Evolutionary conservation across 2,888 invertebrate genomes (phyloP), one percentile per base, ranked within the genome.

Genomic region (Exephanes ischioxanthus): DNA sequence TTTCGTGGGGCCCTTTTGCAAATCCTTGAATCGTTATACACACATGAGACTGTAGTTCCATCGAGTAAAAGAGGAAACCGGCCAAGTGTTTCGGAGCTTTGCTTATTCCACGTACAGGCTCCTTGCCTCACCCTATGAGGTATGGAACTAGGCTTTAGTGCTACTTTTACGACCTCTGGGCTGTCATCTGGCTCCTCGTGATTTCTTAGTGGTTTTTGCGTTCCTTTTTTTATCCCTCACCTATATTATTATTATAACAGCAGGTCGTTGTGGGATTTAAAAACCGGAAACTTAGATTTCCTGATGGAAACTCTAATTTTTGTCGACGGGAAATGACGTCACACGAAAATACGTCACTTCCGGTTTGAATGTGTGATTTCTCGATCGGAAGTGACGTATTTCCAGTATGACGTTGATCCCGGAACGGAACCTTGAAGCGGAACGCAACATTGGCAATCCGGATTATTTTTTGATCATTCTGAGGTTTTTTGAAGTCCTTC

Each of bases 71-170:
- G 63, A 11, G 16, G 19, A 16, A 75, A 68, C 58, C 45, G 33
- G 68, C 9, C 45, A 68, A 81, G 75, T 58, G 67, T 37, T 68
- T 48, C 73, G n/a, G 37, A 48, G 63, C 80, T 80, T 72, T 22
- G 55, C 72, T 73, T 73, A n/a, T 67, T 73, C 66, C 67, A 71
- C 41, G 55, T 51, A 53, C 33, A 71, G 61, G 22, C 71, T 48
- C 22, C 48, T 22, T 33, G 16, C 16, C 14, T 45, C 16, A 4
- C 45, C 11, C 16, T 14, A 45, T 3, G n/a, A 73, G 26, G 26
- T 4, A 41, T n/a, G 51, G 37, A 66, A 26, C 41, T 41, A 67
- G 30, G 66, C 45, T 80, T 67, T 53, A 73, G 66, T 80, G 61
- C 72, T 22, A 22, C 66, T 73, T 80, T 80, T 73, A 72, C 61